phyloP scores from a whole-genome alignment of 2,797 vertebrate species.

The Falco biarmicus region DNA sequence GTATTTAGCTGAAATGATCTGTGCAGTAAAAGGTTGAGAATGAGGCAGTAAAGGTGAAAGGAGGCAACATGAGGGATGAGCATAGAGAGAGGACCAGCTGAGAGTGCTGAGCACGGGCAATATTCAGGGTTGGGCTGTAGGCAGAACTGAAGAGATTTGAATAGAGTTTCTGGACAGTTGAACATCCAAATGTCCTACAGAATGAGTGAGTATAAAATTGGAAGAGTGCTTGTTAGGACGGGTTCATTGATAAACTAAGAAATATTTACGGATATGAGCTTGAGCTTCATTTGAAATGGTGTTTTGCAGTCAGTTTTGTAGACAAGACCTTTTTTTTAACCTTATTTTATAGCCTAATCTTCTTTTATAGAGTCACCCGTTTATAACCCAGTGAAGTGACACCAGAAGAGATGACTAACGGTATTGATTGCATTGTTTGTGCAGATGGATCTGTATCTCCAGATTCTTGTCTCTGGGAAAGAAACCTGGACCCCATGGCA shows the following conservation, averaged over 20 bases:
- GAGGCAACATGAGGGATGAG: neutral
- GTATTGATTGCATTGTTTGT: neutral
- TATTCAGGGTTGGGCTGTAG: neutral
- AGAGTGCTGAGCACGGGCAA: neutral
- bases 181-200: neutral
- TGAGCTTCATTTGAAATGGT: neutral
- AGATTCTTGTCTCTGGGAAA: constrained; percentile 81
- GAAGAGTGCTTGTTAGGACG: neutral
- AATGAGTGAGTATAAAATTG: neutral
- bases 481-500: constrained; percentile 77
- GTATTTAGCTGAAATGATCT: neutral
- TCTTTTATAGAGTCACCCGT: neutral
- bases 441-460: constrained; percentile 75
- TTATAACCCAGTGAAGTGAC: neutral
- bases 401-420: neutral
- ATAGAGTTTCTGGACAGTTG: neutral
- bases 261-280: neutral
- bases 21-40: neutral
- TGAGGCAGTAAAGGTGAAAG: neutral
- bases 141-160: neutral
- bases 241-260: neutral
- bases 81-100: neutral
- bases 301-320: neutral
- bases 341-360: neutral
- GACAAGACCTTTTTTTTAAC: neutral